Percentiles rank a stretch among this genome's conserved stretches.
Conservation (phyloP, 2,113 vertebrate genomes). For the Arizona elegans region DNA sequence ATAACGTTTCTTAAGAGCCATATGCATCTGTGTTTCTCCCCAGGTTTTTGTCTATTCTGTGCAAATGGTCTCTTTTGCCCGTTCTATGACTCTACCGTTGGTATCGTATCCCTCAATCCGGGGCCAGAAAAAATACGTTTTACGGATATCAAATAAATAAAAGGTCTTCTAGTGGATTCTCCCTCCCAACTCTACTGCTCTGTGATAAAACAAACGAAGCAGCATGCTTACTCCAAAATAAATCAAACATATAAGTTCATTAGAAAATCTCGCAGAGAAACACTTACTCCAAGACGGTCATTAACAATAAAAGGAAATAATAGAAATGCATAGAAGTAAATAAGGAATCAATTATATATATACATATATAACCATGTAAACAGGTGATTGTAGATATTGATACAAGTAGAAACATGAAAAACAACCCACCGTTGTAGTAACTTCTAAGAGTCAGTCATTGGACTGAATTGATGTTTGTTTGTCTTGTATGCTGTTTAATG, state of each 20-base stretch:
- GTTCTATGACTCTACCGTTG: neutral
- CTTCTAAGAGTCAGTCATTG: no score
- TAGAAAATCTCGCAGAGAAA: neutral
- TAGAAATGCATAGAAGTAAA: no score
- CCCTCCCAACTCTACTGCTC: neutral
- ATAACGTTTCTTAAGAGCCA: neutral
- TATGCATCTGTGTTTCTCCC: neutral
- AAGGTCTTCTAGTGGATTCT: neutral
- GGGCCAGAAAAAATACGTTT: neutral
- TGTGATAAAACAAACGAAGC: neutral
- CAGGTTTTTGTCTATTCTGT: neutral
- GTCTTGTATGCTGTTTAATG: no score
- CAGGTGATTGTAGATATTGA: no score
- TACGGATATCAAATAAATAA: neutral
- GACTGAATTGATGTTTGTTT: no score
- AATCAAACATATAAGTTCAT: neutral
- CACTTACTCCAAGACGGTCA: neutral
- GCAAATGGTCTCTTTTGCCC: neutral
- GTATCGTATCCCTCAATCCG: neutral
- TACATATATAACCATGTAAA: no score
- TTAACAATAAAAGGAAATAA: constrained; percentile 10
- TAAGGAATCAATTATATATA: no score
- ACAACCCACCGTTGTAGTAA: no score
- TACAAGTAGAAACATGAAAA: no score
- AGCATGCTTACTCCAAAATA: neutral